Base-by-base conservation (phyloP, 2,888 invertebrate species). In the Eremobia ochroleuca region DNA sequence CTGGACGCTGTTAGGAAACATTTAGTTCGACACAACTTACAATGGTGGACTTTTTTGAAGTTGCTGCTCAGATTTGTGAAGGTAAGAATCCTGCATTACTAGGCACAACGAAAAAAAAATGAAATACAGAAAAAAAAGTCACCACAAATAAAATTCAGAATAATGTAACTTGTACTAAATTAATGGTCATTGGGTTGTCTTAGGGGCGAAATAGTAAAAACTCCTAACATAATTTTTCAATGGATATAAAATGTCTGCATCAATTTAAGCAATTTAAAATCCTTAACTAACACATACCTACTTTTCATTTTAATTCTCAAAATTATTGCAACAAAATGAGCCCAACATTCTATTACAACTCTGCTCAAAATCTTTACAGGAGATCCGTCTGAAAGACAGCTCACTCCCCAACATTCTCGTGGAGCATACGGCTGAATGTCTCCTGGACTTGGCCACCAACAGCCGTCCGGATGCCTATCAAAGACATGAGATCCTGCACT, bases 1-100 rank as follows among this genome's bases (percentile, higher is more conserved):
- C 87, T 96, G 0, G 93, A 94, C 62, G 93, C 93, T 58, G 74
- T 95, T 18, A 91, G 93, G 46, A 94, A 93, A 77, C 92, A 94
- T 82, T 87, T 95, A 25, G 91, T 94, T 37, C 84, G 86, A 37
- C 91, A 93, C 64, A 93, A 90, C 73, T 81, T 72, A 4, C 87
- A 91, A 70, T 96, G 95, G 96, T 96, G 96, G 96, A 88, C 76
- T 8, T 96, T 96, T 87, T 76, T 95, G 62, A 92, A 91, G 59
- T 46, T 88, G 4, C 79, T 96, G 18, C 87, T 96, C 0, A 88
- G 87, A 55, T 94, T 94, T 83, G 90, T 95, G 34, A 92, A 92
- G 91, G 96, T 80, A 69, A 58, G 21, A 1, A 52, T 25, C 5
- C 31, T 31, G 46, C 4, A n/a, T 15, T 11, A n/a, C 34, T 59